Evolutionary conservation across 2,888 invertebrate species (phyloP).

Genomic region (Nomada fucata): DNA sequence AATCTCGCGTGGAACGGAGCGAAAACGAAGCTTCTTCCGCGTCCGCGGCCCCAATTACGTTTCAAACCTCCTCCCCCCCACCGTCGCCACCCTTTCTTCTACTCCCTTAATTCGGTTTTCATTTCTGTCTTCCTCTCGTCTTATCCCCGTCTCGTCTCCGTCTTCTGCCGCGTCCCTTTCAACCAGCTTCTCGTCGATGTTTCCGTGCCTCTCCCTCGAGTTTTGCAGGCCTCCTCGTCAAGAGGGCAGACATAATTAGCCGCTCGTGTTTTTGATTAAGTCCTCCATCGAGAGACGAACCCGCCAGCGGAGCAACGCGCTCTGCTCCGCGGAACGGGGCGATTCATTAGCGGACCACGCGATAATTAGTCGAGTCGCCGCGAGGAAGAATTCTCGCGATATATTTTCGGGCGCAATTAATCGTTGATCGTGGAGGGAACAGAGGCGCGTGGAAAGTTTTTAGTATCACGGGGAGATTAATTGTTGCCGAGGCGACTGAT

Average conservation of each 20-base stretch:
- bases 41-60: conserved; percentile 65
- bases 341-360: conserved; percentile 52
- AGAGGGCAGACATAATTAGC: conserved; percentile 70
- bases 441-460: not conserved
- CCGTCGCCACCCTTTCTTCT: not conserved
- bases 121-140: not conserved
- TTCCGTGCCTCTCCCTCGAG: conserved; percentile 44
- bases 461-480: not conserved
- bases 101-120: conserved; percentile 1
- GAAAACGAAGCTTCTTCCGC: conserved; percentile 69
- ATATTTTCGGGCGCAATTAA: conserved; percentile 19
- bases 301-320: conserved; percentile 8
- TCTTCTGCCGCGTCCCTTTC: not conserved
- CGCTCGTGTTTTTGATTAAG: conserved; percentile 69
- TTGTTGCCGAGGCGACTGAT: not conserved
- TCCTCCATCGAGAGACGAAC: conserved; percentile 49
- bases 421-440: not conserved
- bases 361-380: conserved; percentile 41
- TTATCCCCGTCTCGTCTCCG: not conserved
- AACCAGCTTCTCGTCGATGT: conserved; percentile 18
- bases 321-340: conserved; percentile 4
- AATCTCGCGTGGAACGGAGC: conserved; percentile 50
- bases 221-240: conserved; percentile 48
- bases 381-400: not conserved
- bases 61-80: not conserved